Conservation (phyloP, 2,888 invertebrate genomes). For the Tetropium fuscum region DNA sequence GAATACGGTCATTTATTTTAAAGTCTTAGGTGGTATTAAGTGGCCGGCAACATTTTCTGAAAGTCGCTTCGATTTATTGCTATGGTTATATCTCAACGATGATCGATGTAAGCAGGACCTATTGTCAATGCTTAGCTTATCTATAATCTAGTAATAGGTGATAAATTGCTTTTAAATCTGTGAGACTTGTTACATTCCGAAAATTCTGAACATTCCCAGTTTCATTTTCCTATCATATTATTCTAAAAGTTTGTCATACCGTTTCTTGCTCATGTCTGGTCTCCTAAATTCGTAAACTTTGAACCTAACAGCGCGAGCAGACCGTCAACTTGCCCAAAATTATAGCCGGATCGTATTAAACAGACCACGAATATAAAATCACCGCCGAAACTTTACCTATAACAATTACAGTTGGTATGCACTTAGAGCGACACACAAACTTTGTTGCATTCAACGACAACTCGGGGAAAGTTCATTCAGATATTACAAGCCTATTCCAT, state of each 20-base stretch:
- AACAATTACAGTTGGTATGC: conserved; percentile 59
- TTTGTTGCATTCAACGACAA: conserved; percentile 41
- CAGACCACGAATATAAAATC: conserved; percentile 59
- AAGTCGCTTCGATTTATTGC: too few species aligned
- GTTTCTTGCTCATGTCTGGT: neutral
- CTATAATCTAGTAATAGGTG: too few species aligned
- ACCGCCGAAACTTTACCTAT: conserved; percentile 57
- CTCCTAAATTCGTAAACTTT: conserved; percentile 33
- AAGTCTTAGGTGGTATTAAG: too few species aligned
- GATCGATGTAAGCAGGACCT: too few species aligned
- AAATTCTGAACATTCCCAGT: neutral
- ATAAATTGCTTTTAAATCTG: too few species aligned
- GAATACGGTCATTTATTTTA: too few species aligned
- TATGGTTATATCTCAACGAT: too few species aligned
- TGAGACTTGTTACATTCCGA: too few species aligned
- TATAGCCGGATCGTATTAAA: conserved; percentile 55
- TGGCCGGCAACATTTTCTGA: too few species aligned
- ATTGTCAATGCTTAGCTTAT: too few species aligned
- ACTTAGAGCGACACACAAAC: conserved; percentile 49
- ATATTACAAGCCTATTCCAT: conserved; percentile 45
- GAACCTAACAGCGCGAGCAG: conserved; percentile 49
- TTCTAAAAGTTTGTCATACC: conserved; percentile 1
- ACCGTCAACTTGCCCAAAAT: conserved; percentile 51
- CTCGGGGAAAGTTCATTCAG: conserved; percentile 39
- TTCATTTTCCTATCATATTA: neutral